Conservation (phyloP, 1,140 invertebrate genomes). For the Halyomorpha halys region DNA sequence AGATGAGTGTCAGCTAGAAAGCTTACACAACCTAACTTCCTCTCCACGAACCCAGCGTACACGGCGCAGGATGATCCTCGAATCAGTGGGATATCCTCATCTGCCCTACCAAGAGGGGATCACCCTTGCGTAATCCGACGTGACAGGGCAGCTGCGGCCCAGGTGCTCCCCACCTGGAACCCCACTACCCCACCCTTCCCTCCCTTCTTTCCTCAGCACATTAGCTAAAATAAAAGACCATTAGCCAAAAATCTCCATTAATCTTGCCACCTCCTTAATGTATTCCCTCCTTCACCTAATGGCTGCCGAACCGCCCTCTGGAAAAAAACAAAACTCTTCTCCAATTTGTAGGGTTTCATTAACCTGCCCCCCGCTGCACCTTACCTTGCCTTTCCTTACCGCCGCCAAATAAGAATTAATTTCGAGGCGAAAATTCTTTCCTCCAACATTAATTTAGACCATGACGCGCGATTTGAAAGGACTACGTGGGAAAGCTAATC, state of each 20-base stretch:
- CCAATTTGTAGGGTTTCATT: conserved; percentile 17
- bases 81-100: no score
- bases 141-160: conserved; percentile 8
- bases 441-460: background rate
- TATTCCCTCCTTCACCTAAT: conserved; percentile 6
- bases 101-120: no score
- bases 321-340: conserved; percentile 17
- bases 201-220: background rate
- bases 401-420: conserved; percentile 14
- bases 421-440: conserved; percentile 3
- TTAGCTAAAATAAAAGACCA: conserved; percentile 17
- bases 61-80: no score
- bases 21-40: no score
- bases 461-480: background rate
- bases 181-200: background rate
- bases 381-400: background rate
- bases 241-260: conserved; percentile 1
- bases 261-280: conserved; percentile 10
- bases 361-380: background rate
- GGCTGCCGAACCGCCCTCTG: background rate
- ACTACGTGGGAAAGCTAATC: no score
- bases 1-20: no score
- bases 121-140: conserved; percentile 6
- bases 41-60: no score
- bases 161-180: background rate